Evolutionary conservation across 1,140 invertebrate genomes (phyloP), one percentile per base, ranked within the genome.

Genomic region (Drosophila orena): DNA sequence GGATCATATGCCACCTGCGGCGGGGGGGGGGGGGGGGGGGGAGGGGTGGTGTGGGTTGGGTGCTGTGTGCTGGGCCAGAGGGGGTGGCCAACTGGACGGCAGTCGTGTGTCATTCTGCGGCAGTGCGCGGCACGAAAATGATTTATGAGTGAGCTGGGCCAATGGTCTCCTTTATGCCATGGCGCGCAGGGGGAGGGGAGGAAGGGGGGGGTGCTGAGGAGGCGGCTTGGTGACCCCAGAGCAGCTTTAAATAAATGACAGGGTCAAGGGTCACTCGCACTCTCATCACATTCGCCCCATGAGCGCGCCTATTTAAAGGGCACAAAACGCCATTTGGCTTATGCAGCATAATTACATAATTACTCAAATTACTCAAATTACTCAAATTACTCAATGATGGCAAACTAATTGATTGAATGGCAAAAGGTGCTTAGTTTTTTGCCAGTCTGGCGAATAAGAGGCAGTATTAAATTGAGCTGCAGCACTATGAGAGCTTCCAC

Each of bases 91-190:
- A 24, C 4, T 15, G 17, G 47, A 37, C 27, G 62, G 50, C 47
- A 42, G 75, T 65, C 84, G 84, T 89, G 79, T 88, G 84, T 88
- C 84, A 88, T 77, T 88, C 84, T 88, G 84, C 54, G 84, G 84
- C 84, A 88, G 77, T 57, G 76, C 77, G 76, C 79, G 79, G 79
- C 83, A 88, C 62, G 71, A 72, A 79, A 89, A 88, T 88, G 83
- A 88, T 88, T 88, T 88, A 88, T 88, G 83, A 79, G 76, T 69
- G 52, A 77, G 78, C 61, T 70, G 66, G 55, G 64, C 57, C 46
- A 43, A 42, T 37, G 54, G 49, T 42, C 38, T 43, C 27, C 54
- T 27, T 24, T 37, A 14, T 20, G 37, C n/a, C 34, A 24, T 4
- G 24, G 37, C 7, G 27, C 1, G 7, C 7, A 7, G 2, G 14